Evolutionary conservation across 2,797 vertebrate species (phyloP).

Genomic region (Esox lucius): DNA sequence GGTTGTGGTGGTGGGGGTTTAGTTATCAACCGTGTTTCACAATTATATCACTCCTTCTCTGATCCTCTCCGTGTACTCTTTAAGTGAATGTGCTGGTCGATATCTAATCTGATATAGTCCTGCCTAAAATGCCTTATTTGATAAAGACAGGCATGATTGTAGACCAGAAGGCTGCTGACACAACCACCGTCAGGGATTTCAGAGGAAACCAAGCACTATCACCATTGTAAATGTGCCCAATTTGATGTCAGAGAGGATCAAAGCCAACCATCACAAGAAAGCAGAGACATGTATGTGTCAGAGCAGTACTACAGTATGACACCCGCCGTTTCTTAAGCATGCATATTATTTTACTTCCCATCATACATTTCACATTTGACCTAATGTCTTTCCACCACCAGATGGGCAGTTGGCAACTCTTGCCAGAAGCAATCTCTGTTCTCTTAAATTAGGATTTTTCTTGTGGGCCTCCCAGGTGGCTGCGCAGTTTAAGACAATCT

Average conservation of each 20-base stretch:
- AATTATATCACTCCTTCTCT: constrained; percentile 3
- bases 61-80: constrained; percentile 21
- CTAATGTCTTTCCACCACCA: background rate
- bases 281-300: background rate
- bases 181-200: background rate
- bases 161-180: constrained; percentile 9
- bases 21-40: constrained; percentile 14
- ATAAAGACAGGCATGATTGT: background rate
- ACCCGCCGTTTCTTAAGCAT: background rate
- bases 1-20: background rate
- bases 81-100: constrained; percentile 24
- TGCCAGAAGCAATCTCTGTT: constrained; percentile 1
- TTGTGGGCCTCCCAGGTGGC: constrained; percentile 19
- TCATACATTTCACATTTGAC: constrained; percentile 14
- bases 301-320: background rate
- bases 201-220: constrained; percentile 7
- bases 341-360: background rate
- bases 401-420: constrained; percentile 2
- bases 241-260: constrained; percentile 6
- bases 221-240: background rate
- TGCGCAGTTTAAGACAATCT: too few species aligned
- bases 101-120: constrained; percentile 28
- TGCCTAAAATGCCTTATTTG: constrained; percentile 11
- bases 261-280: background rate
- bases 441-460: constrained; percentile 23